These are phyloP conservation scores for Drosophila kuntzei DNA, from an alignment of 2,888 invertebrate genomes.

Conservation along the genomic window DNA sequence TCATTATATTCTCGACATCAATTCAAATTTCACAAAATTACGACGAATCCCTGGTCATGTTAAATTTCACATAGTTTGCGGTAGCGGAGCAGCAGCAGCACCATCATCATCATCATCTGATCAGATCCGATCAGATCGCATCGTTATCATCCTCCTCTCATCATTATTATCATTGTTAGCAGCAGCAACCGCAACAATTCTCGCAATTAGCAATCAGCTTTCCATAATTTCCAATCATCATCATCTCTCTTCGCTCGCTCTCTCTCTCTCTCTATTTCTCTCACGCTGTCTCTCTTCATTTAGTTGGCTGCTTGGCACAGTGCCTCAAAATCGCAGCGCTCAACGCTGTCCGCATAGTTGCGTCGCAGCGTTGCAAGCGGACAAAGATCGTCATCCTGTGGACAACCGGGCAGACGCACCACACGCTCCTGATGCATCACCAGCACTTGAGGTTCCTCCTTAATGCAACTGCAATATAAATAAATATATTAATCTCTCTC, in stretches of 20 bases:
- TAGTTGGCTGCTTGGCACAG: constrained; percentile 87
- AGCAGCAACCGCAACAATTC: constrained; percentile 13
- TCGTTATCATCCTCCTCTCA: neutral
- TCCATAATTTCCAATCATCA: constrained; percentile 11
- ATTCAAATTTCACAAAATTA: constrained; percentile 46
- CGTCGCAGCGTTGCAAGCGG: constrained; percentile 87
- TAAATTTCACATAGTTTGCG: constrained; percentile 59
- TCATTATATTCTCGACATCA: constrained; percentile 36
- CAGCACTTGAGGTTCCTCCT: constrained; percentile 86
- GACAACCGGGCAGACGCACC: constrained; percentile 90
- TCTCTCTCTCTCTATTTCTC: neutral
- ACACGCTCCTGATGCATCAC: constrained; percentile 91
- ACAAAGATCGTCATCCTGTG: constrained; percentile 88
- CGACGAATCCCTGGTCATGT: constrained; percentile 60
- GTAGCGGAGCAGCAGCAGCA: constrained; percentile 41
- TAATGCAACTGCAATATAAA: constrained; percentile 52
- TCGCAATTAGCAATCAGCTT: neutral
- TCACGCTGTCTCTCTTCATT: constrained; percentile 4
- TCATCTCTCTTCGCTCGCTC: constrained; percentile 1
- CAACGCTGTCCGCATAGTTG: constrained; percentile 87
- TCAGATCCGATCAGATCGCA: neutral
- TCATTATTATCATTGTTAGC: neutral
- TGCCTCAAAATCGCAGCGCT: constrained; percentile 89
- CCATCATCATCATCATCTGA: constrained; percentile 1
- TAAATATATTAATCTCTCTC: neutral